Percentiles rank a stretch among this genome's conserved stretches.
Evolutionary conservation across 2,797 vertebrate species (phyloP).

Genomic region (Avahi laniger): DNA sequence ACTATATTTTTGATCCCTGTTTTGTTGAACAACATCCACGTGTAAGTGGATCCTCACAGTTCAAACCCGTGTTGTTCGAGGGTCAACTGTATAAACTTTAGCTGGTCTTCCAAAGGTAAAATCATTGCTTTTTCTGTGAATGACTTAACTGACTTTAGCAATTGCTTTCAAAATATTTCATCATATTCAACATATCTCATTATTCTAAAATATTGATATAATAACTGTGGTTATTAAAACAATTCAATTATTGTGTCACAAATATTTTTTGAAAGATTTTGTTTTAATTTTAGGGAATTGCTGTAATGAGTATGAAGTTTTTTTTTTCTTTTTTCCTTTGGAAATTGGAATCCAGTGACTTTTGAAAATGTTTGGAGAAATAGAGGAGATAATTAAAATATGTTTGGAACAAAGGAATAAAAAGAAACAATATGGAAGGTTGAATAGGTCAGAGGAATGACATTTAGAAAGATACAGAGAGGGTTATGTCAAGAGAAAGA

Average conservation of each 20-base stretch:
- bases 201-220: neutral
- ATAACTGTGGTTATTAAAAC: neutral
- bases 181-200: neutral
- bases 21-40: neutral
- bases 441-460: neutral
- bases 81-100: neutral
- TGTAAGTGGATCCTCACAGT: neutral
- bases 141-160: neutral
- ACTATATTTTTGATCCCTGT: neutral
- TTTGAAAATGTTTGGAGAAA: neutral
- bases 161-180: neutral
- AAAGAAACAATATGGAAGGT: neutral
- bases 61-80: neutral
- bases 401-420: neutral
- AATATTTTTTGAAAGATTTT: neutral
- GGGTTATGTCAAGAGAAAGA: neutral
- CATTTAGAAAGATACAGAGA: neutral
- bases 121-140: neutral
- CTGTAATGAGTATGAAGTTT: neutral
- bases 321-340: neutral
- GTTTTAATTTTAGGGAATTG: conserved; percentile 20
- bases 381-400: neutral
- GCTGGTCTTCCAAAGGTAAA: neutral
- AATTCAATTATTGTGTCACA: neutral
- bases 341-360: neutral